A percentile compares a stretch with the other conserved stretches of the same genome.
These are phyloP conservation scores for Dolichomitus sp. DNA, from an alignment of 2,888 invertebrate genomes.

Conservation along the genomic window DNA sequence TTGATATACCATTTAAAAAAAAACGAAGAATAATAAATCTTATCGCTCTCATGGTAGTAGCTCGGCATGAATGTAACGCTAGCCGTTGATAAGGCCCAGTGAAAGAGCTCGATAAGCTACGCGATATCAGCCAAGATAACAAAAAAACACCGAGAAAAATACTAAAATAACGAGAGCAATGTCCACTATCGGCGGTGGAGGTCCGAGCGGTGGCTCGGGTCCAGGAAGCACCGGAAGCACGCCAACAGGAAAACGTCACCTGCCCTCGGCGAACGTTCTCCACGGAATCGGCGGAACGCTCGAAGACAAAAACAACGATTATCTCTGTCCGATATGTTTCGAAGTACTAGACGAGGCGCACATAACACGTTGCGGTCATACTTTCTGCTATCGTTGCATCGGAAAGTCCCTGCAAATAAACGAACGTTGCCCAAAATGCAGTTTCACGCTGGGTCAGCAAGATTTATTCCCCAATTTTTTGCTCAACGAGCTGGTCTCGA, in stretches of 20 bases:
- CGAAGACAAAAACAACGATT: conserved; percentile 90
- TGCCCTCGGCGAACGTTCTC: conserved; percentile 85
- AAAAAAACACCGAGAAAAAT: neutral
- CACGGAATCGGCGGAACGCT: conserved; percentile 90
- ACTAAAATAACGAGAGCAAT: conserved; percentile 57
- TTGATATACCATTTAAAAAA: neutral
- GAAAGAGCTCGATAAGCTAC: neutral
- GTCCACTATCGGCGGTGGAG: conserved; percentile 74
- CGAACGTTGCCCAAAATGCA: conserved; percentile 94
- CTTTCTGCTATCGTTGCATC: conserved; percentile 95
- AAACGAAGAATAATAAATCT: conserved; percentile 56
- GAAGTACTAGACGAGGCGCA: conserved; percentile 96
- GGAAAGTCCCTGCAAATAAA: conserved; percentile 89
- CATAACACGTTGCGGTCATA: conserved; percentile 97
- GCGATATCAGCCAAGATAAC: conserved; percentile 6
- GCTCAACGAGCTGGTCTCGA: conserved; percentile 93
- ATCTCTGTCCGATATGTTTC: conserved; percentile 94
- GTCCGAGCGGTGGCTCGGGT: conserved; percentile 72
- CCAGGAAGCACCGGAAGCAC: conserved; percentile 79
- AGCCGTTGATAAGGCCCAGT: conserved; percentile 28
- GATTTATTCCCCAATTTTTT: conserved; percentile 96
- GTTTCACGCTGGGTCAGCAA: conserved; percentile 89
- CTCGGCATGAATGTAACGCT: conserved; percentile 52
- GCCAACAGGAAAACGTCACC: conserved; percentile 87
- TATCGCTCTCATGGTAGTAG: conserved; percentile 3